A percentile compares a stretch with the other conserved stretches of the same genome.
Evolutionary conservation across 2,113 vertebrate genomes (phyloP).

Genomic region (Petroica traversi): DNA sequence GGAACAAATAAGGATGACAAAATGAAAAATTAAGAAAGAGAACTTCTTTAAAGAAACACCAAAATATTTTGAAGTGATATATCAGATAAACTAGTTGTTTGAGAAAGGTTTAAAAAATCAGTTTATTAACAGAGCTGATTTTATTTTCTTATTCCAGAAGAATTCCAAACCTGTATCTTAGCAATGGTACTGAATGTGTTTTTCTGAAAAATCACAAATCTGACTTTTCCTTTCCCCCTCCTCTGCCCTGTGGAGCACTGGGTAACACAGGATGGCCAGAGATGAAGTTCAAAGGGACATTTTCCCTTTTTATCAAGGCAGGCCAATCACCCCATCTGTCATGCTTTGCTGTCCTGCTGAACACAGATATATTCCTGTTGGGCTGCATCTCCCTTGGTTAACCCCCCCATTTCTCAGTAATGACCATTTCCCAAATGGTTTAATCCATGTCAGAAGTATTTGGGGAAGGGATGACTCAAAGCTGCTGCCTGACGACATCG

Average conservation of each 20-base stretch:
- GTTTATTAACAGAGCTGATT: not conserved
- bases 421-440: slow-evolving; percentile 45
- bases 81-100: not conserved
- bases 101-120: not conserved
- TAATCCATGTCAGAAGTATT: slow-evolving; percentile 25
- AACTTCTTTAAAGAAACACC: not conserved
- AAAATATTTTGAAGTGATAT: not conserved
- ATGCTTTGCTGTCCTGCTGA: not conserved
- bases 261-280: not conserved
- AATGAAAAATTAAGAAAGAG: not conserved
- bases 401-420: not conserved
- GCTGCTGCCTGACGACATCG: not conserved
- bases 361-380: not conserved
- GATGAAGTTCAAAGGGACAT: slow-evolving; percentile 42
- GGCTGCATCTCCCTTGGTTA: not conserved
- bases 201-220: not conserved
- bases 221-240: not conserved
- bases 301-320: not conserved
- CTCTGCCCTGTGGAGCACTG: not conserved
- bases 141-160: not conserved
- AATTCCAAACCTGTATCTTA: not conserved
- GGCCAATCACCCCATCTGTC: slow-evolving; percentile 11
- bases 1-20: not conserved
- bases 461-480: not conserved
- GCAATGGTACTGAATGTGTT: not conserved